Evolutionary conservation across 2,888 invertebrate species (phyloP), one percentile per base, ranked within the genome.

Genomic region (Diarsia dahlii): DNA sequence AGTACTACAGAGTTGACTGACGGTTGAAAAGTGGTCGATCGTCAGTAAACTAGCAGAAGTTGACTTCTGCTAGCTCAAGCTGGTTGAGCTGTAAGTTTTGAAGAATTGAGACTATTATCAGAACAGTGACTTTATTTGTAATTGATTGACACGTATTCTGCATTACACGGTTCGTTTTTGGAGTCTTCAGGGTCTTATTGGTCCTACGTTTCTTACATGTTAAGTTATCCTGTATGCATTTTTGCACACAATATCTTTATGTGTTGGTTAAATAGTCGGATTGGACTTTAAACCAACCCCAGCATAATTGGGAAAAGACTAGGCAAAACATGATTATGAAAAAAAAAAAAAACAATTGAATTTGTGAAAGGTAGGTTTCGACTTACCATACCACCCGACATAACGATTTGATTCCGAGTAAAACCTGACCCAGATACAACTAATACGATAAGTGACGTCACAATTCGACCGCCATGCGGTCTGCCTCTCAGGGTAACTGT

Each of bases 371-470:
- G 28, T 28, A 58, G 18, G 39, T 56, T 52, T 18, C 45, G 20
- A 34, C 8, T 18, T 70, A 71, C 45, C 45, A 45, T 20, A n/a
- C n/a, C 63, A 74, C 75, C 68, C 58, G 73, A 74, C 71, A 50
- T 65, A 64, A 64, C 67, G 66, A 71, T 85, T 70, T 76, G 46
- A 60, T 72, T 74, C 23, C 10, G 15, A 67, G 34, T 58, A 72
- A 52, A 78, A 76, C 69, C 20, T 79, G 77, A 87, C 71, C 78
- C 74, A 80, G 74, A 80, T 77, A 64, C 77, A 70, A 48, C 50
- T 84, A 75, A 76, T 76, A 64, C 81, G 79, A 76, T 83, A 79
- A 84, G 58, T 83, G 84, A 83, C 79, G 76, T 76, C 86, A 85
- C 56, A 8, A 34, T 15, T 50, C 67, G 34, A 34, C 50, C 66